Evolutionary conservation across 2,888 invertebrate species (phyloP), one percentile per base, ranked within the genome.

Genomic region (Lepas anatifera): DNA sequence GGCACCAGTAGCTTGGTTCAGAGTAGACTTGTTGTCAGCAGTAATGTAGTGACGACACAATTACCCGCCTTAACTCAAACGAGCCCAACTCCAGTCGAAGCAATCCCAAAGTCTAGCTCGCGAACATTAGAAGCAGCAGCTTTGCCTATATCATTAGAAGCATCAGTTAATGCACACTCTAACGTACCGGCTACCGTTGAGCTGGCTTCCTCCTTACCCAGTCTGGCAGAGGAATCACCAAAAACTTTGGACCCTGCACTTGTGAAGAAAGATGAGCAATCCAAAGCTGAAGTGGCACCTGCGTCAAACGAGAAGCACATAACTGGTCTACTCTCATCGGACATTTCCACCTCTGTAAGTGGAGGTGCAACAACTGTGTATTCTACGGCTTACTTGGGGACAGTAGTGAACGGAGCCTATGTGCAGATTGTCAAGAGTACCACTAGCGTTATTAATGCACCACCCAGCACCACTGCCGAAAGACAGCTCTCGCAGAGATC

Each of bases 11-110:
- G 93, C 0, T 85, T 92, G 72, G 84, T 93, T 2, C 88, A 91
- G 76, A 93, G 92, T 75, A 86, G 92, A 73, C 83, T 93, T 70
- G 92, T 94, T 81, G 94, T 93, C 0, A 86, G 90, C 0, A 92
- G 92, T 0, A 92, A 89, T 79, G 85, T 93, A 37, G 83, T 90
- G 0, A 91, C 92, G 0, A 46, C 69, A 1, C n/a, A n/a, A n/a
- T n/a, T n/a, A n/a, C n/a, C n/a, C n/a, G n/a, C n/a, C n/a, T n/a
- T n/a, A n/a, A n/a, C n/a, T n/a, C n/a, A n/a, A n/a, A n/a, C n/a
- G n/a, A n/a, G n/a, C n/a, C n/a, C n/a, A n/a, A n/a, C n/a, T n/a
- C n/a, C n/a, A n/a, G n/a, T n/a, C n/a, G n/a, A n/a, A n/a, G n/a
- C n/a, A n/a, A n/a, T n/a, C n/a, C n/a, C n/a, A n/a, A n/a, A n/a